Conservation (phyloP, 1,140 invertebrate genomes). For the Tenebrio molitor region DNA sequence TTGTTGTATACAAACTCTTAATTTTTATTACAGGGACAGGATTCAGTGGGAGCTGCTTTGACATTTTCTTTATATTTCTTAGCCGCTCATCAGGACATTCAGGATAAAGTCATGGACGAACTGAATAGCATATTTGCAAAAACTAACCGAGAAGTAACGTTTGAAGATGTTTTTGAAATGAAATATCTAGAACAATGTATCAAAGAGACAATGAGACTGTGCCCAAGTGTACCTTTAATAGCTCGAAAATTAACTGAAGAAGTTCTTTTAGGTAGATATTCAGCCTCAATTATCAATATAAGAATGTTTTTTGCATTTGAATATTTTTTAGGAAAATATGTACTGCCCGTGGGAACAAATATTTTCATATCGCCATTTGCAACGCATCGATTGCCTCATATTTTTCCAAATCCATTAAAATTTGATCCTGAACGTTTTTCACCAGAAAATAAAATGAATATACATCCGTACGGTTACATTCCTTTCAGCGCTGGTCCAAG, state of each 20-base stretch:
- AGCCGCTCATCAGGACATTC: conserved; percentile 73
- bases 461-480: conserved; percentile 75
- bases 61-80: conserved; percentile 74
- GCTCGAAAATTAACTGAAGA: conserved; percentile 73
- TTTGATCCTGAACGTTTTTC: conserved; percentile 83
- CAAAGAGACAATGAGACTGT: conserved; percentile 76
- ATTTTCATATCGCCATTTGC: conserved; percentile 65
- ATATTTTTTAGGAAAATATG: conserved; percentile 52
- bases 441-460: conserved; percentile 68
- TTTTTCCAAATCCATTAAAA: conserved; percentile 78
- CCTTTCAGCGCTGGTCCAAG: conserved; percentile 80
- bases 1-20: too few relatives aligned
- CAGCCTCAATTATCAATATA: not conserved
- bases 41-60: conserved; percentile 77
- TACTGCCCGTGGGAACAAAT: conserved; percentile 66
- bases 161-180: conserved; percentile 72
- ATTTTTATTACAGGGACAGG: too few relatives aligned
- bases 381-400: conserved; percentile 76
- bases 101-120: conserved; percentile 74
- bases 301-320: conserved; percentile 22
- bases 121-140: conserved; percentile 43
- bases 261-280: conserved; percentile 66
- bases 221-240: conserved; percentile 78
- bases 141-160: conserved; percentile 12
- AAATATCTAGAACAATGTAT: conserved; percentile 78